These are phyloP conservation scores for Alces alces DNA, from an alignment of 2,113 vertebrate genomes.

Conservation along the genomic window DNA sequence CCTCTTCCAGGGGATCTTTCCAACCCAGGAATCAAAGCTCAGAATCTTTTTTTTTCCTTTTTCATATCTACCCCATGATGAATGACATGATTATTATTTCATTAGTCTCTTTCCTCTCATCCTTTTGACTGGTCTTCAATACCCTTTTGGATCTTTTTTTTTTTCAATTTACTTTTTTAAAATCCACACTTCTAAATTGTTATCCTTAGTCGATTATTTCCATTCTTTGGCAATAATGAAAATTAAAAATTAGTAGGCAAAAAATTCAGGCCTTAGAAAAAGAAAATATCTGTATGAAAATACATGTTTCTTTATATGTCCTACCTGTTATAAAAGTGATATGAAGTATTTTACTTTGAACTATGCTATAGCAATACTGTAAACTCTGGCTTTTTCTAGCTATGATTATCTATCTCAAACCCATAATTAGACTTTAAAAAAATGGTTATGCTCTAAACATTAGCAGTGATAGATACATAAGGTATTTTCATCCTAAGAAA, in stretches of 20 bases:
- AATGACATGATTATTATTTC: neutral
- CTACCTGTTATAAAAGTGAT: neutral
- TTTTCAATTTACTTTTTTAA: neutral
- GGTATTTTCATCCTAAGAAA: neutral
- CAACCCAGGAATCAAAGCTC: neutral
- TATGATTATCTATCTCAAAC: neutral
- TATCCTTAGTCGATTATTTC: neutral
- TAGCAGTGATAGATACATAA: neutral
- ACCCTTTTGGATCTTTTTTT: neutral
- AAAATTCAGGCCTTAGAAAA: neutral
- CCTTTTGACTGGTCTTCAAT: neutral
- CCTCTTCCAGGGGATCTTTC: neutral
- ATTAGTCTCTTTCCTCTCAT: neutral
- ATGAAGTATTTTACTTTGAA: slow-evolving; percentile 26
- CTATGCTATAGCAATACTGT: neutral
- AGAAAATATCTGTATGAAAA: neutral
- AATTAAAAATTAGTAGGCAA: neutral
- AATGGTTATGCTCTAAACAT: neutral
- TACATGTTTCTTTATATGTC: neutral
- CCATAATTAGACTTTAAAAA: neutral
- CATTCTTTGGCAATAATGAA: neutral
- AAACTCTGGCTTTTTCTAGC: neutral
- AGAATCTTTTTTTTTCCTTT: neutral
- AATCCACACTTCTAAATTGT: neutral
- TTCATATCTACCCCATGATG: neutral